Percentiles rank a stretch among this genome's conserved stretches.
These are phyloP conservation scores for Aeoliscus strigatus DNA, from an alignment of 2,797 vertebrate genomes.

Conservation along the genomic window DNA sequence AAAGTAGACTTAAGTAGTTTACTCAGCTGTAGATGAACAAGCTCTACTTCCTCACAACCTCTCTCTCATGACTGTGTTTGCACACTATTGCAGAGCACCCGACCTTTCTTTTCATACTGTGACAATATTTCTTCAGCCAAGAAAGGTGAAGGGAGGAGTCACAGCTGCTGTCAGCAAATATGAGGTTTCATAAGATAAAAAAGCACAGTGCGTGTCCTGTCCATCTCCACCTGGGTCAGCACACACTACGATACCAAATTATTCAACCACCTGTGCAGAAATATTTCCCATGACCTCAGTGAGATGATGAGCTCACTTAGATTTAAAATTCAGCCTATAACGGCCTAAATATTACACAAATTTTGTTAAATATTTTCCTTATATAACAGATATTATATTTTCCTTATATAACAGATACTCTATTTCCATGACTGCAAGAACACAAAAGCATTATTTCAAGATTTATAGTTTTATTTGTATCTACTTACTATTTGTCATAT, in stretches of 20 bases:
- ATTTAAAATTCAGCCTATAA: too few relatives aligned
- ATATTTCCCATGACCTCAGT: slow-evolving; percentile 29
- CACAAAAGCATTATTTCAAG: too few relatives aligned
- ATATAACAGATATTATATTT: too few relatives aligned
- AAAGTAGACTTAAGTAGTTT: slow-evolving; percentile 74
- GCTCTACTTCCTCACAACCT: slow-evolving; percentile 54
- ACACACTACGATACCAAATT: slow-evolving; percentile 9
- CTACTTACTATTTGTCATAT: too few relatives aligned
- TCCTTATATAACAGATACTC: too few relatives aligned
- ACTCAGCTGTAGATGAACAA: slow-evolving; percentile 72
- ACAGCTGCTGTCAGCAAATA: slow-evolving; percentile 49
- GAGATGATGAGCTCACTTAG: too few relatives aligned
- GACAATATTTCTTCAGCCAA: slow-evolving; percentile 63
- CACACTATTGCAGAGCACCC: slow-evolving; percentile 59
- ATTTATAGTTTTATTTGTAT: too few relatives aligned
- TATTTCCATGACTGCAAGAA: too few relatives aligned
- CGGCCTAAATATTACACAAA: too few relatives aligned
- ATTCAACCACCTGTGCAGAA: slow-evolving; percentile 11
- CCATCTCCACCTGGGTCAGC: slow-evolving; percentile 36
- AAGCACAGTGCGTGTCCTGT: slow-evolving; percentile 22
- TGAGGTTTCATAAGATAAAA: slow-evolving; percentile 47
- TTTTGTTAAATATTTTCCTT: too few relatives aligned
- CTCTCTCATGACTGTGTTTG: slow-evolving; percentile 54
- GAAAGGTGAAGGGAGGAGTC: slow-evolving; percentile 66
- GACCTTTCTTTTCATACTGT: slow-evolving; percentile 62